Base-by-base conservation (phyloP, 2,797 vertebrate species). In the Sciurus vulgaris region DNA sequence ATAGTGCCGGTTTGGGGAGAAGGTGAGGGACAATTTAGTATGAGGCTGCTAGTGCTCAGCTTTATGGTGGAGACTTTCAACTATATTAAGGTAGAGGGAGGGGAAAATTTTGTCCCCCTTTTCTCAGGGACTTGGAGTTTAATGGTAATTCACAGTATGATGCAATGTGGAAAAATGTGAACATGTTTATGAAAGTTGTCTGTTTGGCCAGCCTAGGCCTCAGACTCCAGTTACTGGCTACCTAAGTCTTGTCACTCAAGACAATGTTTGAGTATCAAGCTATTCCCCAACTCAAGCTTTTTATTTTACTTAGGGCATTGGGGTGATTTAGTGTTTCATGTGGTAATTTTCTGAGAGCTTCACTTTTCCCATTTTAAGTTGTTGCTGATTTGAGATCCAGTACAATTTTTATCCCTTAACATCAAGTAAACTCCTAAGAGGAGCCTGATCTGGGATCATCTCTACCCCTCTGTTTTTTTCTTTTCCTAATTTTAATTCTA, bases 151-250 rank as follows among this genome's bases (percentile, higher is more conserved):
- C 92, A 72, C 86, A 96, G 69, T 28, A 22, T 84, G 88, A 74
- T 89, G 54, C 49, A 86, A 70, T 86, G n/a, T 47, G 41, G 89
- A 84, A 85, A 97, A 96, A 94, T 94, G 78, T 95, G 89, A 97
- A 97, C 54, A 94, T 17, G 67, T 82, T 89, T 89, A 82, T 72
- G 73, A 85, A 95, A 89, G 73, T 56, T 65, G 38, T 81, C 51
- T 86, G 35, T 82, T 91, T 86, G 92, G 72, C 79, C 91, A 95
- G 49, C 33, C n/a, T 73, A 86, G 72, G 77, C 59, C 61, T 93
- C 82, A 73, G 67, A 95, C 33, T 79, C 63, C 33, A 96, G 84
- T 73, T 92, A 81, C 91, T 95, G 61, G 35, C 88, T 83, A 86
- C 89, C 81, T 87, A 91, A 87, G 93, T 83, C 35, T 94, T 92